Percentiles rank a stretch among this genome's conserved stretches.
phyloP scores from a whole-genome alignment of 2,888 invertebrate genomes.

The Tenthredo notha region DNA sequence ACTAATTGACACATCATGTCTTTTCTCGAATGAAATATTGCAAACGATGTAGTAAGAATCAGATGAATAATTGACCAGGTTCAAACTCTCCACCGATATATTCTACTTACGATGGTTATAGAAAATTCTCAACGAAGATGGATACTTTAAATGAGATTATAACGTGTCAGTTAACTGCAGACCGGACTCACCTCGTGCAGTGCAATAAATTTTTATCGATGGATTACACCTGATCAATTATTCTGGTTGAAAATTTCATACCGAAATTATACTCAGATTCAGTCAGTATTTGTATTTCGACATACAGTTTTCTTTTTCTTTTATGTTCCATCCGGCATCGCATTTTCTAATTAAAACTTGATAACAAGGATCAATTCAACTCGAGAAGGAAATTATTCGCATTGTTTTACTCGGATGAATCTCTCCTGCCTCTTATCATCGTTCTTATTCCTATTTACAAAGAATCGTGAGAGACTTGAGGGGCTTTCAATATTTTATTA shows the following conservation, averaged over 20 bases:
- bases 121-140: constrained; percentile 12
- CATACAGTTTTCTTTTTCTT: not conserved
- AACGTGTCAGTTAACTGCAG: constrained; percentile 13
- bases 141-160: constrained; percentile 41
- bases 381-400: not conserved
- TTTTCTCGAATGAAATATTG: not conserved
- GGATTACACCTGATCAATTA: not conserved
- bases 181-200: not conserved
- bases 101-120: not conserved
- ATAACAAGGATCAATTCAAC: not conserved
- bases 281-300: not conserved
- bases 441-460: not conserved
- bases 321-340: not conserved
- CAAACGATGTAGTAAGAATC: not conserved
- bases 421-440: not conserved
- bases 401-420: not conserved
- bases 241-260: not conserved
- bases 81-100: not conserved
- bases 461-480: not conserved
- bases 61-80: constrained; percentile 4
- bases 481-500: not conserved
- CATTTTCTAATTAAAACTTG: not conserved
- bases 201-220: constrained; percentile 36
- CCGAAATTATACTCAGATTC: no score
- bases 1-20: not conserved